Evolutionary conservation across 2,113 vertebrate species (phyloP).

Genomic region (Phyllostomus hastatus): DNA sequence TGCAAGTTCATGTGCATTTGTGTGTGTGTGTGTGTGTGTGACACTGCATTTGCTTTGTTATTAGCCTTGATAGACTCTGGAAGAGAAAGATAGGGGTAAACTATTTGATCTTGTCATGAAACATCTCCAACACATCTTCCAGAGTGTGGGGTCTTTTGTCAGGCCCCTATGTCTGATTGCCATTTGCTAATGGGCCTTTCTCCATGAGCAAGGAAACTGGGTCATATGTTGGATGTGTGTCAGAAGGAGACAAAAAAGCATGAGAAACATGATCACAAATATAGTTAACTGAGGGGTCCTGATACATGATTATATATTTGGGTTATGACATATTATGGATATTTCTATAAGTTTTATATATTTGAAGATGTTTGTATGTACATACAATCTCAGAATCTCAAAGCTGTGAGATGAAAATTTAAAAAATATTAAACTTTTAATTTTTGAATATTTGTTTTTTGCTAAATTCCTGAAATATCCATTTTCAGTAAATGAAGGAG

Average conservation of each 20-base stretch:
- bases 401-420: slow-evolving; percentile 37
- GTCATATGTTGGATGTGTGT: neutral
- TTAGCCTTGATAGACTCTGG: neutral
- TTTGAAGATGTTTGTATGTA: slow-evolving; percentile 65
- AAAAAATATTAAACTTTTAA: neutral
- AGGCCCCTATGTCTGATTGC: neutral
- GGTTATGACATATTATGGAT: slow-evolving; percentile 51
- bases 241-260: neutral
- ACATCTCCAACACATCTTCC: neutral
- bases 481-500: neutral
- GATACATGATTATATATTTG: slow-evolving; percentile 33
- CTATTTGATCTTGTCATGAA: slow-evolving; percentile 42
- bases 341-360: slow-evolving; percentile 70
- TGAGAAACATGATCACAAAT: neutral
- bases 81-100: slow-evolving; percentile 28
- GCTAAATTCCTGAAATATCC: slow-evolving; percentile 18
- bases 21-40: neutral
- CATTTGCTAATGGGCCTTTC: slow-evolving; percentile 48
- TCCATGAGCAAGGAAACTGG: slow-evolving; percentile 58
- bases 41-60: neutral
- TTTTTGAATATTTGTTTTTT: slow-evolving; percentile 31
- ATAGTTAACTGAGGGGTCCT: slow-evolving; percentile 67
- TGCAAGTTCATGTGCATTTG: neutral
- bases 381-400: neutral
- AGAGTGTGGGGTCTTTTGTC: slow-evolving; percentile 22